phyloP scores from a whole-genome alignment of 1,140 invertebrate species.

The Procambarus clarkii region DNA sequence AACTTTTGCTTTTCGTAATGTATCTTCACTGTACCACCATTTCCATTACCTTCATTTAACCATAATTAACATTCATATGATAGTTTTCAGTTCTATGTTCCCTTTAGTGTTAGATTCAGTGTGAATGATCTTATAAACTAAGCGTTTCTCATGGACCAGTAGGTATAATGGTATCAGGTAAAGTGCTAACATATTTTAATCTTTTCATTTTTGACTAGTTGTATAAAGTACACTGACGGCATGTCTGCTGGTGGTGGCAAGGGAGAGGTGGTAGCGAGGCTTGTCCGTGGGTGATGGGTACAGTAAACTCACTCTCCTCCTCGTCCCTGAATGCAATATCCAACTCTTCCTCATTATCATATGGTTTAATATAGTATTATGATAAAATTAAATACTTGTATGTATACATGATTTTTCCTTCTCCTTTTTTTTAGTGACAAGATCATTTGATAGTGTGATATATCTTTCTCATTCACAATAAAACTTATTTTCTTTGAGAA shows the following conservation, averaged over 20 bases:
- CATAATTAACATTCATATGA: neutral
- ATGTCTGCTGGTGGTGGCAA: constrained; percentile 57
- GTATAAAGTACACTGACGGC: constrained; percentile 31
- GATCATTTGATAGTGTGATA: constrained; percentile 5
- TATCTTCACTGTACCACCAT: too few relatives aligned
- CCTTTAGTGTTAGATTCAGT: neutral
- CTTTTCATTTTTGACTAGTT: neutral
- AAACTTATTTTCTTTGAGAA: neutral
- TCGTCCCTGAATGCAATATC: constrained; percentile 55
- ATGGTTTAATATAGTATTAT: constrained; percentile 68
- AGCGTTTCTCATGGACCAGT: constrained; percentile 21
- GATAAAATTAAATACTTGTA: constrained; percentile 67
- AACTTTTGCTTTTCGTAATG: neutral
- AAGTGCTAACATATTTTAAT: constrained; percentile 3
- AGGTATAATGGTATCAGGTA: constrained; percentile 1
- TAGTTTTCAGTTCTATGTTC: neutral
- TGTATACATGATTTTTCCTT: constrained; percentile 54
- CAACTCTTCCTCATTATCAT: constrained; percentile 66
- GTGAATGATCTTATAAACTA: constrained; percentile 1
- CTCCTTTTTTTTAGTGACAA: neutral
- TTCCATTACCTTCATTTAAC: neutral
- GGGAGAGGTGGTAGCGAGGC: constrained; percentile 5
- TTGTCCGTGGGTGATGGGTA: constrained; percentile 57
- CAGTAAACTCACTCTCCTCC: constrained; percentile 51
- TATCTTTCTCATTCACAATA: neutral